phyloP scores from a whole-genome alignment of 2,113 vertebrate species.

The Neogobius melanostomus region DNA sequence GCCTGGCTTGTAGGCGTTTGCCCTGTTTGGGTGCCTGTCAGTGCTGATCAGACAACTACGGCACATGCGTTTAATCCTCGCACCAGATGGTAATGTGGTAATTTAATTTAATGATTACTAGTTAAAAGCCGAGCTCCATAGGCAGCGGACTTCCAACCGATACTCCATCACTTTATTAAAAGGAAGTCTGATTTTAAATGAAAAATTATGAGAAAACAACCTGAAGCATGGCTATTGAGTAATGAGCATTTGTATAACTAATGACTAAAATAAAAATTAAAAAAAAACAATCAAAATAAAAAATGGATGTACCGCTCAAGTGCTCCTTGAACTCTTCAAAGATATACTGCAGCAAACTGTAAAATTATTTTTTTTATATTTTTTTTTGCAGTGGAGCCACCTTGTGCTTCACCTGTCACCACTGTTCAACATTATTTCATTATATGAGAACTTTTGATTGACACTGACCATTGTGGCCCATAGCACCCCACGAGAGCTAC shows the following conservation, averaged over 20 bases:
- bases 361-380: no score
- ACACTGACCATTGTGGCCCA: not conserved
- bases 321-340: no score
- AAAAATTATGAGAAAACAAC: not conserved
- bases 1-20: constrained; percentile 11
- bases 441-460: no score
- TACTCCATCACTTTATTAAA: constrained; percentile 19
- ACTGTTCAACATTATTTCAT: no score
- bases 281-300: no score
- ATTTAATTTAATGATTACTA: constrained; percentile 21
- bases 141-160: constrained; percentile 6
- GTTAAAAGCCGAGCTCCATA: constrained; percentile 22
- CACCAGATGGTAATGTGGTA: constrained; percentile 24
- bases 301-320: not conserved
- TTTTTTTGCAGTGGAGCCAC: no score
- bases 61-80: constrained; percentile 23
- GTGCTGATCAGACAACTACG: constrained; percentile 30
- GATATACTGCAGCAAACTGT: no score
- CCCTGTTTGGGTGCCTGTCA: constrained; percentile 22
- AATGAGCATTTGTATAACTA: constrained; percentile 1
- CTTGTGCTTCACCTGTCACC: no score
- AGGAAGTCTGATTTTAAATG: not conserved
- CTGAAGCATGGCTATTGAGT: not conserved
- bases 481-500: not conserved
- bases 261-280: not conserved